phyloP scores from a whole-genome alignment of 2,888 invertebrate genomes.

The Pollenia angustigena region DNA sequence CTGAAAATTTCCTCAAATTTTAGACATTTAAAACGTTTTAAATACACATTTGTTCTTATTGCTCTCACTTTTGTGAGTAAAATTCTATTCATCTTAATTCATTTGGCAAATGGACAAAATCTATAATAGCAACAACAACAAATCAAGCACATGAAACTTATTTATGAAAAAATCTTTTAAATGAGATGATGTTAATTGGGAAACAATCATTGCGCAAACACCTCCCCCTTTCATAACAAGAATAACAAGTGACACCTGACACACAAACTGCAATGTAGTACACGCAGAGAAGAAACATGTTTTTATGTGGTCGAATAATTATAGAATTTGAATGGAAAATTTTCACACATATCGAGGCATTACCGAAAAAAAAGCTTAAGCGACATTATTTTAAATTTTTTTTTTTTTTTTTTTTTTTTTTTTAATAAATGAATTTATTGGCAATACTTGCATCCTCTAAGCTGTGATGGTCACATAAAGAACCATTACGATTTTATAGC shows the following conservation, averaged over 20 bases:
- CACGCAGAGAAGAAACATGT: no score
- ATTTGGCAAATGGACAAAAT: constrained; percentile 12
- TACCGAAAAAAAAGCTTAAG: no score
- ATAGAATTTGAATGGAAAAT: no score
- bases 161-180: constrained; percentile 14
- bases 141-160: not conserved
- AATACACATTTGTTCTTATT: constrained; percentile 8
- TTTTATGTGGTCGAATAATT: no score
- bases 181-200: constrained; percentile 40
- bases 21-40: constrained; percentile 10
- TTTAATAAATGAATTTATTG: no score
- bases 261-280: not conserved
- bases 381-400: no score
- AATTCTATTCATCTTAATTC: not conserved
- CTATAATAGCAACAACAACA: not conserved
- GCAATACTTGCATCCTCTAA: no score
- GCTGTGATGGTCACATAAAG: no score
- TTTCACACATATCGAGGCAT: no score
- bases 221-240: not conserved
- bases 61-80: not conserved
- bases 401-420: no score
- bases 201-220: constrained; percentile 22
- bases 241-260: constrained; percentile 17
- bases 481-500: no score
- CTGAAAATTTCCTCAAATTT: not conserved